Percentiles rank a stretch among this genome's conserved stretches.
Evolutionary conservation across 2,888 invertebrate species (phyloP).

Genomic region (Nudaria mundana): DNA sequence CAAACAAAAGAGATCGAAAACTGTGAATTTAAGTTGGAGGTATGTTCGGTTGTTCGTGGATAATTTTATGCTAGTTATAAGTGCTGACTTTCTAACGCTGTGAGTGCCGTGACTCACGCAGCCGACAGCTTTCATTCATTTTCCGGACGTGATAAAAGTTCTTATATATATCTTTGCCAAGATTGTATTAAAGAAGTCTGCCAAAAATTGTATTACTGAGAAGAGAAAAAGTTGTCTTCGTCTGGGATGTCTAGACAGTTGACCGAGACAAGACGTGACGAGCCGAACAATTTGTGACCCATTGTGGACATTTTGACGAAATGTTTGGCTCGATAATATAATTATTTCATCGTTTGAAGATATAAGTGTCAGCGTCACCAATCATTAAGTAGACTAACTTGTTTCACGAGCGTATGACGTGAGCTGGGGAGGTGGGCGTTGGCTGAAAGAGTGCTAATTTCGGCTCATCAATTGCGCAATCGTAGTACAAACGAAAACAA

Average conservation of each 20-base stretch:
- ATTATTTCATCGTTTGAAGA: slow-evolving; percentile 4
- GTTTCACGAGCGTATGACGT: slow-evolving; percentile 7
- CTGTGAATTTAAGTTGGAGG: no score
- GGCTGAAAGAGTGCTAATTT: slow-evolving; percentile 53
- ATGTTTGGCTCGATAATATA: slow-evolving; percentile 23
- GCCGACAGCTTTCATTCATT: slow-evolving; percentile 75
- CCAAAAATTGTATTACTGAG: slow-evolving; percentile 75
- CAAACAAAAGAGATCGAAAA: no score
- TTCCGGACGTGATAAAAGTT: slow-evolving; percentile 65
- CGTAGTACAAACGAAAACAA: slow-evolving; percentile 35
- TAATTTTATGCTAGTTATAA: slow-evolving; percentile 7
- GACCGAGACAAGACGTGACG: slow-evolving; percentile 63
- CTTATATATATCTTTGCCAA: slow-evolving; percentile 71
- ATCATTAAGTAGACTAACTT: not conserved
- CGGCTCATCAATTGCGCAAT: slow-evolving; percentile 46
- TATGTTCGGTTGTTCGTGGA: no score
- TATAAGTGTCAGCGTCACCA: not conserved
- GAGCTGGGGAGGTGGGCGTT: slow-evolving; percentile 44
- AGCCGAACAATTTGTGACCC: slow-evolving; percentile 45
- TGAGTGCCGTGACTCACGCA: slow-evolving; percentile 47
- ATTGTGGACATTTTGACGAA: slow-evolving; percentile 30
- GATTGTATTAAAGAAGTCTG: slow-evolving; percentile 65
- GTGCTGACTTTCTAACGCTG: slow-evolving; percentile 18
- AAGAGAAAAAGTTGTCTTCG: slow-evolving; percentile 60
- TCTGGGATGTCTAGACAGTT: slow-evolving; percentile 67